These are phyloP conservation scores for Scaptodrosophila lebanonensis DNA, from an alignment of 1,140 invertebrate genomes.

Conservation along the genomic window DNA sequence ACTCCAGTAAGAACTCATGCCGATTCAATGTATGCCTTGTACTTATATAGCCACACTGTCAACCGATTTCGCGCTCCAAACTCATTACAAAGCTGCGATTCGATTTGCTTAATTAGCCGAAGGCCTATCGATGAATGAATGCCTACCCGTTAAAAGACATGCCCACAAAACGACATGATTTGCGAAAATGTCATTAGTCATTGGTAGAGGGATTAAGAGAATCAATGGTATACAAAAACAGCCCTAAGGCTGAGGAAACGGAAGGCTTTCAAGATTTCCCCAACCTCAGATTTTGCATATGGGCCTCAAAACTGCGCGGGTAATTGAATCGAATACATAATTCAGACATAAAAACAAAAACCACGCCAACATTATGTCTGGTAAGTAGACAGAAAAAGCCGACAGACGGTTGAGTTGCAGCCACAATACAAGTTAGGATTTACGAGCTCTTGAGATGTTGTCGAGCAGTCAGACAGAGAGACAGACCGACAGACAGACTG, in stretches of 20 bases:
- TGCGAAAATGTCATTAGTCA: not conserved
- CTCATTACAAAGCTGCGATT: slow-evolving; percentile 22
- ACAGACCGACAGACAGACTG: not conserved
- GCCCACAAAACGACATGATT: slow-evolving; percentile 24
- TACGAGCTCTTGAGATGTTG: slow-evolving; percentile 15
- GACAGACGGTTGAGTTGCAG: slow-evolving; percentile 17
- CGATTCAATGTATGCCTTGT: slow-evolving; percentile 19
- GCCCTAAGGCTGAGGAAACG: too few relatives aligned
- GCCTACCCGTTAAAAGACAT: slow-evolving; percentile 14
- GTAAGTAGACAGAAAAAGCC: not conserved
- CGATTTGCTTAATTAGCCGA: slow-evolving; percentile 24
- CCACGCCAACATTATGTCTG: not conserved
- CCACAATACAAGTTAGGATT: slow-evolving; percentile 40
- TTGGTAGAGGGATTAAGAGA: too few relatives aligned
- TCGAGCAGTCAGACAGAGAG: not conserved
- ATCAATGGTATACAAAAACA: too few relatives aligned
- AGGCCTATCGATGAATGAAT: slow-evolving; percentile 34
- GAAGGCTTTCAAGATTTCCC: too few relatives aligned
- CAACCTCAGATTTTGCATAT: too few relatives aligned
- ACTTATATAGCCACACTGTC: slow-evolving; percentile 50
- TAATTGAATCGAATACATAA: not conserved
- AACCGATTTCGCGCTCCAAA: slow-evolving; percentile 16
- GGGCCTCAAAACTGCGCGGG: not conserved
- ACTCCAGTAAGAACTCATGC: slow-evolving; percentile 71
- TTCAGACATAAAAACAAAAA: too few relatives aligned